A percentile compares a stretch with the other conserved stretches of the same genome.
phyloP scores from a whole-genome alignment of 2,888 invertebrate genomes.

The Phortica magna region DNA sequence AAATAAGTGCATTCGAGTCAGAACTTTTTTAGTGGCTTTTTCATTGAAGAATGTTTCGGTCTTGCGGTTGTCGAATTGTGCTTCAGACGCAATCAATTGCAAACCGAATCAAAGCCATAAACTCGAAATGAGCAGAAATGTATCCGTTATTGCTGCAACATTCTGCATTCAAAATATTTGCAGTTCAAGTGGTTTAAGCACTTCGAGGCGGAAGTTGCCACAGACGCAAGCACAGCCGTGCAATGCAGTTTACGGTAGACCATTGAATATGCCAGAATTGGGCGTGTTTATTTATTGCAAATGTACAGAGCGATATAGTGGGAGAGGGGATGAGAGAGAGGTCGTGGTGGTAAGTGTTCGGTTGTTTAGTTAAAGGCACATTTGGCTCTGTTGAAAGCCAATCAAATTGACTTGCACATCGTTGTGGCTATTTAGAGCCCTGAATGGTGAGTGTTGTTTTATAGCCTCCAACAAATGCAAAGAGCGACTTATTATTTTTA shows the following conservation, averaged over 20 bases:
- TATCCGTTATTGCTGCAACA: not conserved
- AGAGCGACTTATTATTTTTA: too few species aligned
- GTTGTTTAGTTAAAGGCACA: too few species aligned
- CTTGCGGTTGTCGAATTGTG: not conserved
- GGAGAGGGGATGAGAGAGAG: too few species aligned
- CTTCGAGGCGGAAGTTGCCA: not conserved
- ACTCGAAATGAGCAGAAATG: not conserved
- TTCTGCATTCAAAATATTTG: conserved; percentile 4
- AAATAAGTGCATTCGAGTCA: not conserved
- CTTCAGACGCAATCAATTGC: not conserved
- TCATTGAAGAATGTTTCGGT: not conserved
- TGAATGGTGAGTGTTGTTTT: too few species aligned
- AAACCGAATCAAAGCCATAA: conserved; percentile 17
- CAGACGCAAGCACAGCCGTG: not conserved
- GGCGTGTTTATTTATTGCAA: not conserved
- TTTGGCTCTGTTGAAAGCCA: too few species aligned
- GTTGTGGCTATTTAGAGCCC: too few species aligned
- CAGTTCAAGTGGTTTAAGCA: not conserved
- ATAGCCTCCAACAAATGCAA: too few species aligned
- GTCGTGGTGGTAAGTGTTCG: too few species aligned
- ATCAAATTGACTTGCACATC: too few species aligned
- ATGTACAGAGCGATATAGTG: too few species aligned
- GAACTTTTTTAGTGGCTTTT: not conserved
- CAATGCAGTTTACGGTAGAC: not conserved
- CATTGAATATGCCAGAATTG: not conserved